phyloP scores from a whole-genome alignment of 2,113 vertebrate species.

The Echinops telfairi region DNA sequence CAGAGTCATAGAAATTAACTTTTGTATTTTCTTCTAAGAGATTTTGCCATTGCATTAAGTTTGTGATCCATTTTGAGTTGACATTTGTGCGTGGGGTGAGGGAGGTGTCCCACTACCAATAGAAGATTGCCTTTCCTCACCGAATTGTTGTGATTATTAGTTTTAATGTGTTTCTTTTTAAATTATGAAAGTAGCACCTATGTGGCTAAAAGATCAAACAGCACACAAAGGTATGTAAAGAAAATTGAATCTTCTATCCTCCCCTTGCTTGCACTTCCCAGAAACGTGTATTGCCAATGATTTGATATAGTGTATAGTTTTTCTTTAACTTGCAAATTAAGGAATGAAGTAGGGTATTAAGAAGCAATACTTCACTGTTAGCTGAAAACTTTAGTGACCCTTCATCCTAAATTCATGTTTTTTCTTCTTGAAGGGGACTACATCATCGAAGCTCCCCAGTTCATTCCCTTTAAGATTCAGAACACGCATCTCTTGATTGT shows the following conservation, averaged over 20 bases:
- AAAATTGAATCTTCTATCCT: neutral
- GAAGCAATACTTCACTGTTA: neutral
- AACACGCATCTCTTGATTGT: neutral
- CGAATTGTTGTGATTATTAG: neutral
- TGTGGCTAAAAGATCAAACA: neutral
- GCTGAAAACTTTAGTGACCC: neutral
- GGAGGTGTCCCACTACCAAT: neutral
- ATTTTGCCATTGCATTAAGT: neutral
- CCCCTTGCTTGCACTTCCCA: too few species aligned
- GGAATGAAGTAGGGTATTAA: neutral
- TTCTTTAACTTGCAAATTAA: neutral
- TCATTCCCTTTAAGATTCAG: neutral
- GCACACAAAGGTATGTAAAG: neutral
- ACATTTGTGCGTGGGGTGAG: neutral
- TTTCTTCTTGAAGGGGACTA: neutral
- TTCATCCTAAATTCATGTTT: neutral
- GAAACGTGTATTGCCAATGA: neutral
- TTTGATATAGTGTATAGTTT: neutral
- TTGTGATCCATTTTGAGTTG: neutral
- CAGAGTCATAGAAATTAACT: neutral
- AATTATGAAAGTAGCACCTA: neutral
- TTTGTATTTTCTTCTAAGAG: neutral
- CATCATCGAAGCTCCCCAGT: neutral
- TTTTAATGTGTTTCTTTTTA: conserved; percentile 7
- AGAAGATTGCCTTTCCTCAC: neutral